Base-by-base conservation (phyloP, 1,140 invertebrate species). In the Antheraea pernyi region DNA sequence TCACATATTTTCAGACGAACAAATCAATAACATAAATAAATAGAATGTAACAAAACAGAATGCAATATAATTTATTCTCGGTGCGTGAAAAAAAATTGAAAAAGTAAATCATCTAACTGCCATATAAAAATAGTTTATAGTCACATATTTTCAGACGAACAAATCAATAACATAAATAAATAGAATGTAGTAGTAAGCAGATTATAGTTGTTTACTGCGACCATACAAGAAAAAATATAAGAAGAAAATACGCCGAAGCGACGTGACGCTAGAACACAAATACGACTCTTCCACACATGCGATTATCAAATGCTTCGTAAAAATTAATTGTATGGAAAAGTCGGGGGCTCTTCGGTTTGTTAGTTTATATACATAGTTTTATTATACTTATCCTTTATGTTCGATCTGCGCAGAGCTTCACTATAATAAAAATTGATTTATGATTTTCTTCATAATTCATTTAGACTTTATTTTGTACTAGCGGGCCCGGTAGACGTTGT, bases 231-330 rank as follows among this genome's bases (percentile, higher is more conserved):
- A 37, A 63, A 7, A 63, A 63, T 37, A 63, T 30, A 16, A 61
- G 19, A 30, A 61, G 61, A 63, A 37, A 63, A 63, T 30, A 30
- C 22, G 22, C 37, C 61, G 10, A 0, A 10, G 7, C 22, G 30
- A 61, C 6, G 10, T 16, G 30, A 53, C 6, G 46, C 16, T 53
- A 53, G 46, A 53, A 53, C 46, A 53, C 74, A 78, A 76, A 76
- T 74, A 78, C 73, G 72, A 53, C 46, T 16, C 58, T 69, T 71
- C 67, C 65, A 68, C 72, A 76, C 67, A 74, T 71, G 71, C 65
- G 70, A 76, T 77, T 76, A 75, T 76, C 71, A 79, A 77, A 79
- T 79, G 73, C 78, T 79, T 77, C 73, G 78, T 77, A 70, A 77
- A 77, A 79, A 75, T 71, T 75, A 79, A 79, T 79, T 73, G 75